Evolutionary conservation across 1,140 invertebrate species (phyloP).

Genomic region (Belonocnema kinseyi): DNA sequence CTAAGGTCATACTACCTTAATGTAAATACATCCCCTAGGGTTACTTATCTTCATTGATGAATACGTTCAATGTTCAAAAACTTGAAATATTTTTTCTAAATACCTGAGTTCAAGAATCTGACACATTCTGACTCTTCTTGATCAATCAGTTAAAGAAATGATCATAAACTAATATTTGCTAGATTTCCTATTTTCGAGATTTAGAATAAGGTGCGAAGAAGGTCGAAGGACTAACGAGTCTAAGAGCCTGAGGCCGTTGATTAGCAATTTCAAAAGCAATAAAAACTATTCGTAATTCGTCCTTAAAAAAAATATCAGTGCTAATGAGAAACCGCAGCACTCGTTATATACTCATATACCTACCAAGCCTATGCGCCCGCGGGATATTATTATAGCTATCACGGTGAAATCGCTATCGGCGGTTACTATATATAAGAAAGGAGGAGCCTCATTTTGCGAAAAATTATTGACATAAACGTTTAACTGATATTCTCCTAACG

Average conservation of each 20-base stretch:
- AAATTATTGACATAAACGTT: constrained; percentile 22
- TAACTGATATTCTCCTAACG: constrained; percentile 8
- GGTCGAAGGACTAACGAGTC: neutral
- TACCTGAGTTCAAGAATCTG: neutral
- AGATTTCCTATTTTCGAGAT: neutral
- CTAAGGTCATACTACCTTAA: neutral
- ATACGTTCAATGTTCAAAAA: neutral
- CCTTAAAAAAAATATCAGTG: constrained; percentile 57
- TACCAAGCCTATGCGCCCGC: constrained; percentile 3
- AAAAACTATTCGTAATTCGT: constrained; percentile 66
- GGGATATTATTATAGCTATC: constrained; percentile 9
- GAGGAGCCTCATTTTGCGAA: constrained; percentile 11
- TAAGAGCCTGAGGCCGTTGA: constrained; percentile 46
- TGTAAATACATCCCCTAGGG: neutral
- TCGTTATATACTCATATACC: constrained; percentile 37
- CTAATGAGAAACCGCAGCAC: constrained; percentile 64
- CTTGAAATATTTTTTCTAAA: neutral
- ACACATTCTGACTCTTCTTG: neutral
- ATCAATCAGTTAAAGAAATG: too few relatives aligned
- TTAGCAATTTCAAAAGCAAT: constrained; percentile 66
- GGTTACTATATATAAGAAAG: neutral
- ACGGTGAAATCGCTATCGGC: constrained; percentile 1
- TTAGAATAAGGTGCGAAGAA: neutral
- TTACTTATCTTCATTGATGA: constrained; percentile 19
- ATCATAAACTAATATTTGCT: too few relatives aligned